A percentile compares a stretch with the other conserved stretches of the same genome.
Conservation (phyloP, 1,140 invertebrate genomes). For the Anoplophora glabripennis region DNA sequence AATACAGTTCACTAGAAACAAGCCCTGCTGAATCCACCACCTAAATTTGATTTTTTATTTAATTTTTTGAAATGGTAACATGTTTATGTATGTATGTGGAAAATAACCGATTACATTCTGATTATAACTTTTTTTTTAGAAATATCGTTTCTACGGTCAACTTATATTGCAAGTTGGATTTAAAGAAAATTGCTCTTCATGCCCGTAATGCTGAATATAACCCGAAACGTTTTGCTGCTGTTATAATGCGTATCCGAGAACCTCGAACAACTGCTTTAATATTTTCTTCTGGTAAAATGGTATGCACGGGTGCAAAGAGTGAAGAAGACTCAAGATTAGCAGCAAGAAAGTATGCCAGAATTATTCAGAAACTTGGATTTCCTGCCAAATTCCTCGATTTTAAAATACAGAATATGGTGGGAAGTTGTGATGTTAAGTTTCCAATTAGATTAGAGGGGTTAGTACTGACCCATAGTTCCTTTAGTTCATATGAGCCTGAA, state of each 20-base stretch:
- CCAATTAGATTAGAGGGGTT: constrained; percentile 96
- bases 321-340: constrained; percentile 96
- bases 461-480: constrained; percentile 95
- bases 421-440: constrained; percentile 99
- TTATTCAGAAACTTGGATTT: constrained; percentile 96
- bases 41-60: too few relatives aligned
- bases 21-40: too few relatives aligned
- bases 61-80: too few relatives aligned
- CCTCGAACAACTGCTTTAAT: constrained; percentile 98
- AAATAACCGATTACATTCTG: neutral
- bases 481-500: constrained; percentile 93
- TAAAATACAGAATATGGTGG: constrained; percentile 99
- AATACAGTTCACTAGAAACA: too few relatives aligned
- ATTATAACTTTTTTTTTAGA: constrained; percentile 51
- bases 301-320: constrained; percentile 99
- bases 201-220: constrained; percentile 99
- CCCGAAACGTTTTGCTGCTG: constrained; percentile 99
- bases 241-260: constrained; percentile 99
- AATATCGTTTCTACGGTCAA: constrained; percentile 99
- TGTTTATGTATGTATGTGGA: too few relatives aligned
- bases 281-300: constrained; percentile 99
- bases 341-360: constrained; percentile 97
- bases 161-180: constrained; percentile 90
- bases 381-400: constrained; percentile 99
- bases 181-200: constrained; percentile 97